Conservation (phyloP, 2,797 vertebrate species). For the Bothrops alternatus region DNA sequence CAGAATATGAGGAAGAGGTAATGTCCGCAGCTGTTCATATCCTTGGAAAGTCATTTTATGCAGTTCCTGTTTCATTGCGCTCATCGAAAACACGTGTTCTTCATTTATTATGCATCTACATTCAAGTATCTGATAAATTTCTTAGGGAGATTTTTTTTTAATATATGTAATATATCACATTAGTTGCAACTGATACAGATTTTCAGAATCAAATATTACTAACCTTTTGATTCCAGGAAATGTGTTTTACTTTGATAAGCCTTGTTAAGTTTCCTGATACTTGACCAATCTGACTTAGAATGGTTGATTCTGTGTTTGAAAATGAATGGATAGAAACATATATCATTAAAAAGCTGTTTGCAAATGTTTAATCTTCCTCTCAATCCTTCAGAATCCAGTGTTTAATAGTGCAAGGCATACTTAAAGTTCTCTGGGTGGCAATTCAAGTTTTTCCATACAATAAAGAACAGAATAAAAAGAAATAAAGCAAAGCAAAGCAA, state of each 20-base stretch:
- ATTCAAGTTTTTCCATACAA: background rate
- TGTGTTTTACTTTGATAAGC: slow-evolving; percentile 2
- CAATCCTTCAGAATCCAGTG: background rate
- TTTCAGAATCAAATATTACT: slow-evolving; percentile 33
- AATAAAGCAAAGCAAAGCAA: background rate
- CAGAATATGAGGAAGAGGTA: slow-evolving; percentile 47
- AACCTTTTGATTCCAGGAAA: slow-evolving; percentile 12
- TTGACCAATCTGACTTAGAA: background rate
- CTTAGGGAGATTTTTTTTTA: slow-evolving; percentile 58
- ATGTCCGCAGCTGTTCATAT: slow-evolving; percentile 65
- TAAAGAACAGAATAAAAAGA: background rate
- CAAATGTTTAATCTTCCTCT: background rate
- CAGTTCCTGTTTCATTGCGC: slow-evolving; percentile 67
- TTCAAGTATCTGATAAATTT: slow-evolving; percentile 68
- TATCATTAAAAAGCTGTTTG: background rate
- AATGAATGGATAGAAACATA: background rate
- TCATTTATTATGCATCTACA: slow-evolving; percentile 68
- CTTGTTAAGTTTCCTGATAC: background rate
- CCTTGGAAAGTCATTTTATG: slow-evolving; percentile 63
- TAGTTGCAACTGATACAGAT: slow-evolving; percentile 46
- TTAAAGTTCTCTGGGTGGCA: background rate
- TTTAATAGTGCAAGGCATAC: background rate
- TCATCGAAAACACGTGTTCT: slow-evolving; percentile 69
- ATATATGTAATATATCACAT: slow-evolving; percentile 62
- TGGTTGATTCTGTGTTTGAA: background rate